A percentile compares a stretch with the other conserved stretches of the same genome.
These are phyloP conservation scores for Colossoma macropomum DNA, from an alignment of 2,113 vertebrate genomes.

Conservation along the genomic window DNA sequence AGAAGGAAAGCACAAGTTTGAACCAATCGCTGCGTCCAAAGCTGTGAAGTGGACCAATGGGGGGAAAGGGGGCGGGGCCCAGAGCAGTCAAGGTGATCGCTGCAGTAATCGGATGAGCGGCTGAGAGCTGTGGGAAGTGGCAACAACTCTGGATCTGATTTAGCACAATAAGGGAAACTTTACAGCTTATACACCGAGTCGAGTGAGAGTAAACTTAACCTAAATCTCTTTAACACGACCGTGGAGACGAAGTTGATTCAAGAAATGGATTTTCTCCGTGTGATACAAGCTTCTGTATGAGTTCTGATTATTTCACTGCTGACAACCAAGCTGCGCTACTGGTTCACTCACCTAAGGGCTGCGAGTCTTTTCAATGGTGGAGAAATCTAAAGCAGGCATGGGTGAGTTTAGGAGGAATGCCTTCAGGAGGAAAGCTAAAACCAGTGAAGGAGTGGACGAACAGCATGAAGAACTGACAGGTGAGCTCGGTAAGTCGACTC, in stretches of 20 bases:
- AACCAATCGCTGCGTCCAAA: neutral
- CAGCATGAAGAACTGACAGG: constrained; percentile 40
- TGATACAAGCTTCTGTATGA: neutral
- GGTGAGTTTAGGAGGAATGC: constrained; percentile 55
- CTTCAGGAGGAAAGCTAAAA: constrained; percentile 49
- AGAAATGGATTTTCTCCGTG: neutral
- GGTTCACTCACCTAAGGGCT: too few species aligned
- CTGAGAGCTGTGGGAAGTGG: neutral
- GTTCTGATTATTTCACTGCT: neutral
- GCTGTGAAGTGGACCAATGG: neutral
- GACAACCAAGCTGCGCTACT: neutral
- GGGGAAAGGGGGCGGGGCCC: constrained; percentile 1
- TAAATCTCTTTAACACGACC: neutral
- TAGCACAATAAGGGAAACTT: neutral
- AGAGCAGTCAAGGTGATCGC: constrained; percentile 19
- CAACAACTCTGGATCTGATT: neutral
- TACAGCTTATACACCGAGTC: neutral
- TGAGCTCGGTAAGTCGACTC: constrained; percentile 18
- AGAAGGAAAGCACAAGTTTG: neutral
- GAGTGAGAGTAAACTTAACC: neutral
- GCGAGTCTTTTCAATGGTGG: constrained; percentile 40
- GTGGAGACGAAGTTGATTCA: neutral
- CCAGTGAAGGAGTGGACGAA: neutral
- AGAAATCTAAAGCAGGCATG: constrained; percentile 34
- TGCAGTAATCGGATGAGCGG: constrained; percentile 1